Evolutionary conservation across 2,888 invertebrate species (phyloP), one percentile per base, ranked within the genome.

Genomic region (Sarcophaga variegata): DNA sequence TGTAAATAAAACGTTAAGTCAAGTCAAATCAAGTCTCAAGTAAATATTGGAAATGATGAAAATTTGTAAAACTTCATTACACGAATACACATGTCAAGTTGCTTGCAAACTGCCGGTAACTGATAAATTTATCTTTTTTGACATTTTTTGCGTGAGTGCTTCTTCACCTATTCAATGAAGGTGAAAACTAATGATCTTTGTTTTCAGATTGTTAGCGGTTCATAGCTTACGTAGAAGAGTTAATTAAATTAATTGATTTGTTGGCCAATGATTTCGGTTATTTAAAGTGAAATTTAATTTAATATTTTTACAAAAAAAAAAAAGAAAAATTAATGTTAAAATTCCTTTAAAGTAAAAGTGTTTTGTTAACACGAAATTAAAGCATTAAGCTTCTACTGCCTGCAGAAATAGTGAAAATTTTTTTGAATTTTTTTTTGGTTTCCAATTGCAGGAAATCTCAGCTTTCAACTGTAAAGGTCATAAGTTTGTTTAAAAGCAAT

Each of bases 111-210:
- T 27, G 59, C 66, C n/a, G 12, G 54, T 54, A 54, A 54, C 12
- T 14, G 27, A 47, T 4, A 78, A 78, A 79, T n/a, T 70, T 83
- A 81, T 81, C 69, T 81, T 77, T 77, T 75, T 75, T 70, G 83
- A 70, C 60, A 78, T 45, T 59, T 82, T 85, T 87, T 81, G 86
- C 78, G 78, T 83, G 81, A 81, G 77, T 76, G 81, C 75, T 64
- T 67, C 4, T 81, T 67, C 4, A 25, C 22, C 27, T 54, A 25
- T 22, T 54, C 27, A 80, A 71, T 66, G n/a, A 49, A 66, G 75
- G 37, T 22, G 49, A 64, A 62, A 17, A 83, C 72, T 66, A 77
- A 71, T 83, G 47, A 78, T 62, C 60, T 22, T 11, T 12, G 54
- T 5, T 12, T 54, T n/a, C 37, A 20, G 77, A 72, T 67, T 49